These are phyloP conservation scores for Scopus umbretta DNA, from an alignment of 2,113 vertebrate genomes.

Conservation along the genomic window DNA sequence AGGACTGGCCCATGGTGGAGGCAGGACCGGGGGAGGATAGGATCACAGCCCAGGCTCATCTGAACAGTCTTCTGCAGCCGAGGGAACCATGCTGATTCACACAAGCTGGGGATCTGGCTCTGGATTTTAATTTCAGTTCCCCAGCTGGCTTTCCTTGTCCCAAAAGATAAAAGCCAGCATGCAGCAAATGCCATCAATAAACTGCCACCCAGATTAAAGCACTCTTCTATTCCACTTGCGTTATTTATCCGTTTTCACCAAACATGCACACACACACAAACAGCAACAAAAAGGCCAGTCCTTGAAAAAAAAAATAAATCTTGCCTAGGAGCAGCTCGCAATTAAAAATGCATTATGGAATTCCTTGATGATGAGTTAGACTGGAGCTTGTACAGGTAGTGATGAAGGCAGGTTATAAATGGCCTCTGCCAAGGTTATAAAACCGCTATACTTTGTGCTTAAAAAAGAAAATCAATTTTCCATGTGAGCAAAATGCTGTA, in stretches of 20 bases:
- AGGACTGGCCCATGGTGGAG: background rate
- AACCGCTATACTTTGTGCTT: constrained; percentile 54
- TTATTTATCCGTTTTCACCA: background rate
- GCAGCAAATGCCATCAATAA: constrained; percentile 28
- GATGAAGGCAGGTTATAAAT: constrained; percentile 67
- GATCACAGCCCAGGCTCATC: background rate
- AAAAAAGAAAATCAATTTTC: constrained; percentile 73
- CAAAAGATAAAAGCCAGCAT: constrained; percentile 51
- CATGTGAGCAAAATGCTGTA: constrained; percentile 38
- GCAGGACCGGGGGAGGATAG: background rate
- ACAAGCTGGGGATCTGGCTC: background rate
- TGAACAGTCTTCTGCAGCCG: background rate
- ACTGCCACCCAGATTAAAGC: constrained; percentile 40
- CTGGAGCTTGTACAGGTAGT: constrained; percentile 2
- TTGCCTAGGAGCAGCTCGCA: constrained; percentile 46
- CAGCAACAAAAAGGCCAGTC: constrained; percentile 44
- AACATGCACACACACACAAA: background rate
- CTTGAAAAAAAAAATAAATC: constrained; percentile 64
- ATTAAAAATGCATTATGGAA: constrained; percentile 69
- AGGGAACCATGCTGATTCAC: background rate
- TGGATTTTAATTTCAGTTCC: constrained; percentile 28
- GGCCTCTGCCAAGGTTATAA: constrained; percentile 70
- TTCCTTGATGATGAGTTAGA: constrained; percentile 58
- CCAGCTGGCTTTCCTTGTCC: constrained; percentile 15
- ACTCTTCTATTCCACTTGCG: background rate